Evolutionary conservation across 2,797 vertebrate genomes (phyloP).

Genomic region (Coregonus suidteri): DNA sequence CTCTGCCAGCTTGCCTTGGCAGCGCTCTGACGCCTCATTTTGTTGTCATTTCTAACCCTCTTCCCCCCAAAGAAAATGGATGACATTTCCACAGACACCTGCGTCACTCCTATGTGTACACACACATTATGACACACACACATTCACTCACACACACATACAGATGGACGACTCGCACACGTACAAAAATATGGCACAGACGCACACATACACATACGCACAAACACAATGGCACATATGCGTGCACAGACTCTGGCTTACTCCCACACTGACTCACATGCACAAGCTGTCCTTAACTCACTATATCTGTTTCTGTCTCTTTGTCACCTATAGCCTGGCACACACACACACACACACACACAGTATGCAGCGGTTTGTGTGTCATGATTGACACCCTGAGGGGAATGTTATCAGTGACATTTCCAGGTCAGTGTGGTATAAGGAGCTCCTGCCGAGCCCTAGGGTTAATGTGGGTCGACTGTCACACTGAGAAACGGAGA

Average conservation of each 20-base stretch:
- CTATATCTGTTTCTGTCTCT: conserved; percentile 59
- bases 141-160: background rate
- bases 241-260: conserved; percentile 32
- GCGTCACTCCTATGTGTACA: conserved; percentile 33
- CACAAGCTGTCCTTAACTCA: conserved; percentile 58
- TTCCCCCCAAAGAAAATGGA: conserved; percentile 38
- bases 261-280: conserved; percentile 51
- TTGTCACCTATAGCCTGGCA: background rate
- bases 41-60: conserved; percentile 61
- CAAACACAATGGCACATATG: conserved; percentile 42
- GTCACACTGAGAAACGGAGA: conserved; percentile 4
- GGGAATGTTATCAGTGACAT: conserved; percentile 68
- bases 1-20: conserved; percentile 39
- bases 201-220: background rate
- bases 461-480: conserved; percentile 32
- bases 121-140: conserved; percentile 6
- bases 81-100: conserved; percentile 62
- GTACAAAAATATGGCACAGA: no score
- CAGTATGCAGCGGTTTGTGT: no score
- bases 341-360: background rate
- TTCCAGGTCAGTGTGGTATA: conserved; percentile 55
- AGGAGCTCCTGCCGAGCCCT: conserved; percentile 52
- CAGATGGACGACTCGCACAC: no score
- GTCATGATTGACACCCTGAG: conserved; percentile 58
- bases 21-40: conserved; percentile 54